Evolutionary conservation across 2,888 invertebrate species (phyloP).

Genomic region (Ypsolopha sequella): DNA sequence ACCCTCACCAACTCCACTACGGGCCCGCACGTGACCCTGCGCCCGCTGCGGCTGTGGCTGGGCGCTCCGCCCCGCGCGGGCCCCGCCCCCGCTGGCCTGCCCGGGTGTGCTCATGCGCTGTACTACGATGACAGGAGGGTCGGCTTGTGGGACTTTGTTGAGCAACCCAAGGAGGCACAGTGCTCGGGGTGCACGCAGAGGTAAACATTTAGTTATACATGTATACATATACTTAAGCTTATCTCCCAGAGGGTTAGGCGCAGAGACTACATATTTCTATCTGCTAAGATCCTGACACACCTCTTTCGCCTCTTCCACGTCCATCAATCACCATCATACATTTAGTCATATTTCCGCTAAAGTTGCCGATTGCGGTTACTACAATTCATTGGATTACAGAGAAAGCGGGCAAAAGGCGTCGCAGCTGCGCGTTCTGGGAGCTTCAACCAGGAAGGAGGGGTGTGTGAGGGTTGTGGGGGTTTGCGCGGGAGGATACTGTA

Average conservation of each 20-base stretch:
- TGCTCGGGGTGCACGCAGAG: constrained; percentile 85
- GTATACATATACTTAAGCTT: no score
- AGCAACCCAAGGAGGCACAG: constrained; percentile 72
- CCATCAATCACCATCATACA: no score
- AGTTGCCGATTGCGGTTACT: not conserved
- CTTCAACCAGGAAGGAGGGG: no score
- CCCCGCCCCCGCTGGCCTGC: constrained; percentile 49
- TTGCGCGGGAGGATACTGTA: no score
- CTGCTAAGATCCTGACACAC: no score
- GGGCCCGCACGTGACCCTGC: constrained; percentile 34
- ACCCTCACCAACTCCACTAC: constrained; percentile 34
- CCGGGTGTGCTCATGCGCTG: constrained; percentile 87
- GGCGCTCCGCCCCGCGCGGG: constrained; percentile 38
- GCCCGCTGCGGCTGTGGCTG: constrained; percentile 39
- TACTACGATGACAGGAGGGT: constrained; percentile 81
- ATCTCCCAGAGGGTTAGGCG: no score
- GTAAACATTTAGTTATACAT: constrained; percentile 31
- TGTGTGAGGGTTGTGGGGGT: no score
- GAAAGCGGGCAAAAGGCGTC: not conserved
- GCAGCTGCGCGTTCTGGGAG: no score
- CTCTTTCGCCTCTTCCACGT: no score
- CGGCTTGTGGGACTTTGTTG: constrained; percentile 90
- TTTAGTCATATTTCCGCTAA: not conserved
- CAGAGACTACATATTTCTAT: no score
- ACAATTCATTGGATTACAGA: not conserved